Evolutionary conservation across 2,888 invertebrate genomes (phyloP).

Genomic region (Tupiocoris notatus): DNA sequence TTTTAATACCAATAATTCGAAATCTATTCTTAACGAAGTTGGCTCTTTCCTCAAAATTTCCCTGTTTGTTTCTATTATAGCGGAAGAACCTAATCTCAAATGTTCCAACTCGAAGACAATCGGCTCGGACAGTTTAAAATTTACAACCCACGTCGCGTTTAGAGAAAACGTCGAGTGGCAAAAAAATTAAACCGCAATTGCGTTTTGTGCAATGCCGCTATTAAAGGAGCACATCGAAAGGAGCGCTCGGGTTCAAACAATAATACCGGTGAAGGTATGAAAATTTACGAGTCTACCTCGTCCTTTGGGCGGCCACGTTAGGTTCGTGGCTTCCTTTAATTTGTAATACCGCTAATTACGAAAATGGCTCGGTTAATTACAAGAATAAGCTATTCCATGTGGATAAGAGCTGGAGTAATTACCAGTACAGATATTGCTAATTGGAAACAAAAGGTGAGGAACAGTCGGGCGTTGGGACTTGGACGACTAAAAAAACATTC

Average conservation of each 20-base stretch:
- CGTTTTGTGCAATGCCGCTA: no score
- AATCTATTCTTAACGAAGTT: no score
- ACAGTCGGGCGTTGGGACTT: neutral
- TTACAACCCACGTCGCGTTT: no score
- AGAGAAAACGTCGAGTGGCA: no score
- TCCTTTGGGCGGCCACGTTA: neutral
- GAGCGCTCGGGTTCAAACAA: neutral
- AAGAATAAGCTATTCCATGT: neutral
- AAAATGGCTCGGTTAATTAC: neutral
- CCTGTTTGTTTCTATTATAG: no score
- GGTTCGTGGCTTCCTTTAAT: conserved; percentile 9
- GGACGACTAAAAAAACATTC: neutral
- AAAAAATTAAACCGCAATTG: no score
- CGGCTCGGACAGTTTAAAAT: no score
- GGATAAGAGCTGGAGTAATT: neutral
- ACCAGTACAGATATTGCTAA: neutral
- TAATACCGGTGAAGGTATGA: neutral
- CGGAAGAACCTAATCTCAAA: no score
- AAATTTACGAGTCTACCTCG: neutral
- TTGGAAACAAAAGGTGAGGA: neutral
- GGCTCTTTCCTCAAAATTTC: no score
- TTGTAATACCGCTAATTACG: conserved; percentile 19
- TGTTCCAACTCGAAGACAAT: no score
- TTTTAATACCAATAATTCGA: no score
- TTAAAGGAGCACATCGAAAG: neutral